Evolutionary conservation across 2,888 invertebrate genomes (phyloP), one percentile per base, ranked within the genome.

Genomic region (Ochropleura plecta): DNA sequence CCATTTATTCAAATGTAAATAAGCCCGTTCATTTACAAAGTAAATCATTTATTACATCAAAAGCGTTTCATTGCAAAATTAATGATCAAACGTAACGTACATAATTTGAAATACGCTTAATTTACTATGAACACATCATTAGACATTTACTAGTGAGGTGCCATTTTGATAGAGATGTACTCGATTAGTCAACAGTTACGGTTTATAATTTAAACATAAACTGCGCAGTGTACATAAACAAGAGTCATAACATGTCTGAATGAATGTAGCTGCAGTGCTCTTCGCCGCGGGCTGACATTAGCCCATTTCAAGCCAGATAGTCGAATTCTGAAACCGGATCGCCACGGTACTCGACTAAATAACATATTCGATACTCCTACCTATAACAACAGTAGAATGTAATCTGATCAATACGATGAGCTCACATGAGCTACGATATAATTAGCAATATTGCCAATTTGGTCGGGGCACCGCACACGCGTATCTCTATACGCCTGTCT

Each of bases 391-490:
- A 65, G 44, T 51, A 69, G 74, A 81, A 57, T 82, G 70, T 86
- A 83, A 85, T 83, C 79, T 72, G 83, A 89, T 90, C 82, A 81
- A 88, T 82, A 84, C 73, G 76, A 75, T 70, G 74, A 70, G 70
- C 79, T 80, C 74, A 65, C 55, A 74, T 86, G 55, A 79, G 68
- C 66, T 73, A 48, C 68, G 72, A 18, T 72, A 79, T 82, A 86
- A 88, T 86, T 85, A 84, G 73, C 79, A 81, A 83, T 84, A 87
- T 84, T 87, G 76, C 85, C 85, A 90, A 91, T 91, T 89, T 81
- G 82, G 76, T 70, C 89, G 87, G 91, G 84, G 91, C 90, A 90
- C 76, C 73, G 90, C 86, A 88, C 88, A 88, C 84, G 72, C 88
- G 69, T 88, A 89, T 88, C 88, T 90, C 83, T 84, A 51, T 72